Evolutionary conservation across 2,888 invertebrate species (phyloP).

Genomic region (Dysmachus trigonus): DNA sequence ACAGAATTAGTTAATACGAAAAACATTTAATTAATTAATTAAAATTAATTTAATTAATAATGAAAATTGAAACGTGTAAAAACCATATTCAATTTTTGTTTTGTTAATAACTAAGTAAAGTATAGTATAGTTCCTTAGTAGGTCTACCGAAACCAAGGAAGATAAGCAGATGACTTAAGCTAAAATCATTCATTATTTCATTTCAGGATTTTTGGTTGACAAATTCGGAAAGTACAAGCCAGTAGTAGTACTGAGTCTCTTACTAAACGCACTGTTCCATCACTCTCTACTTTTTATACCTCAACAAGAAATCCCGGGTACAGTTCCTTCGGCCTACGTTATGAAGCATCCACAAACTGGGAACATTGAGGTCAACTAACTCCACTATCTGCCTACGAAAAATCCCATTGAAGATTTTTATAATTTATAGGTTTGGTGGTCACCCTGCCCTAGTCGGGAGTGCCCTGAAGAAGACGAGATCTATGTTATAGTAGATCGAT

Average conservation of each 20-base stretch:
- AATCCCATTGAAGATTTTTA: background rate
- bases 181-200: background rate
- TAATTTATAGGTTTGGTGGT: constrained; percentile 78
- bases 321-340: constrained; percentile 78
- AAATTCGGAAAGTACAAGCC: constrained; percentile 87
- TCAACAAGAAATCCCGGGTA: constrained; percentile 80
- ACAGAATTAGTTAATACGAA: too few relatives aligned
- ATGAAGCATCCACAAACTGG: constrained; percentile 77
- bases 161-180: too few relatives aligned
- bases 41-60: too few relatives aligned
- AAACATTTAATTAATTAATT: too few relatives aligned
- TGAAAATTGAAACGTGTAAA: too few relatives aligned
- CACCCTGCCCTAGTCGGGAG: constrained; percentile 81
- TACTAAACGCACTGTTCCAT: constrained; percentile 81
- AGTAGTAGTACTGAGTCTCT: constrained; percentile 79
- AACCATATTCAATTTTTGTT: too few relatives aligned
- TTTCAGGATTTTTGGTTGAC: constrained; percentile 82
- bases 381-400: background rate
- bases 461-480: constrained; percentile 79
- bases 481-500: constrained; percentile 76
- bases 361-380: constrained; percentile 71
- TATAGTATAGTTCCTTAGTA: too few relatives aligned
- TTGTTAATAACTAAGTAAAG: too few relatives aligned
- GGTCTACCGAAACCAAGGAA: too few relatives aligned
- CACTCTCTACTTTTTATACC: constrained; percentile 82